phyloP scores from a whole-genome alignment of 2,888 invertebrate species.

The Plagodis pulveraria region DNA sequence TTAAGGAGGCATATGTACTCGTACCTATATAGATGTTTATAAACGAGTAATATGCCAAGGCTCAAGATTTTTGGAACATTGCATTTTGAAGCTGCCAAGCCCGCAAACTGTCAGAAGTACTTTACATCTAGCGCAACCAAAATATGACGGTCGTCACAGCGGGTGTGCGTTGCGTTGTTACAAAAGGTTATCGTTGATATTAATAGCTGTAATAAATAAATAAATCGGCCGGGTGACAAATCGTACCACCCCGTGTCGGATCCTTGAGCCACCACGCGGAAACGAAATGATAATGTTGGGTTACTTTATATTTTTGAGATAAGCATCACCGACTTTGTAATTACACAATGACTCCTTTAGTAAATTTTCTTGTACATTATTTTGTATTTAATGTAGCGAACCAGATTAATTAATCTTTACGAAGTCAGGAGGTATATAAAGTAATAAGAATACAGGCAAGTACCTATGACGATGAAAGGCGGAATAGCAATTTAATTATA shows the following conservation, averaged over 20 bases:
- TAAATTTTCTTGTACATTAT: background rate
- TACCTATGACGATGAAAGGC: too few species aligned
- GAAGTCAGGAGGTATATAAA: too few species aligned
- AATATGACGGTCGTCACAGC: background rate
- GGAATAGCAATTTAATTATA: too few species aligned
- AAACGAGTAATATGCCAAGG: too few species aligned
- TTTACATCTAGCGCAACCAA: too few species aligned
- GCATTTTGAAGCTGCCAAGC: too few species aligned
- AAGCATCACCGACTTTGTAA: slow-evolving; percentile 24
- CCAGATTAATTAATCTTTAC: too few species aligned
- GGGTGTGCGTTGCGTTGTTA: slow-evolving; percentile 28
- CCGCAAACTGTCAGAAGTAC: too few species aligned
- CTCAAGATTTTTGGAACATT: too few species aligned
- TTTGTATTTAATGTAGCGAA: background rate
- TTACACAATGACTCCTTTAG: slow-evolving; percentile 6
- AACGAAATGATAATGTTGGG: slow-evolving; percentile 34
- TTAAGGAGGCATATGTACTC: too few species aligned
- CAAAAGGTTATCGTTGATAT: slow-evolving; percentile 41
- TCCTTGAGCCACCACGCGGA: slow-evolving; percentile 36
- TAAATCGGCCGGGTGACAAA: slow-evolving; percentile 39
- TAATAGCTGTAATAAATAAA: slow-evolving; percentile 38
- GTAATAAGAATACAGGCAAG: too few species aligned
- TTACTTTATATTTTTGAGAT: slow-evolving; percentile 35
- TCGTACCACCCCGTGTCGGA: slow-evolving; percentile 56
- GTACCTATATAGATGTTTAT: too few species aligned